Evolutionary conservation across 2,888 invertebrate species (phyloP).

Genomic region (Molorchus minor): DNA sequence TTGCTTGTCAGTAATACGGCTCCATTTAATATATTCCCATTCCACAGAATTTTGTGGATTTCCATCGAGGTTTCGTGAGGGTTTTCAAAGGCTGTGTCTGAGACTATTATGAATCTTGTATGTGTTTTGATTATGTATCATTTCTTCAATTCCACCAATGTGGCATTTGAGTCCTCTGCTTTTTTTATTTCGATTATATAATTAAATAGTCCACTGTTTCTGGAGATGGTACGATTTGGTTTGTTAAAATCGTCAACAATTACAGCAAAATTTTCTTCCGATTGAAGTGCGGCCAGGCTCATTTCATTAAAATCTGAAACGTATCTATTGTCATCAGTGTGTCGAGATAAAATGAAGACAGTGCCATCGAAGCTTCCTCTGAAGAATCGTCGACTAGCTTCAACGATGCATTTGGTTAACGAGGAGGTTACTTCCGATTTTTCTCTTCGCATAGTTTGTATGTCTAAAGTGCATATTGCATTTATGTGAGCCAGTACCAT

Average conservation of each 20-base stretch:
- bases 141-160: conserved; percentile 12
- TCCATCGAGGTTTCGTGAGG: background rate
- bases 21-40: background rate
- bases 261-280: background rate
- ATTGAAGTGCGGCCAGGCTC: conserved; percentile 10
- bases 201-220: too few species aligned
- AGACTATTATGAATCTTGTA: conserved; percentile 3
- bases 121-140: too few species aligned
- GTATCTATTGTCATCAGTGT: background rate
- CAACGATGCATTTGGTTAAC: conserved; percentile 23
- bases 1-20: conserved; percentile 39
- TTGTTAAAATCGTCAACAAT: conserved; percentile 14
- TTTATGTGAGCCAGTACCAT: too few species aligned
- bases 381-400: conserved; percentile 21
- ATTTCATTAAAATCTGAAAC: background rate
- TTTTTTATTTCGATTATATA: conserved; percentile 26
- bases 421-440: background rate
- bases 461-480: too few species aligned
- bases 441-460: background rate
- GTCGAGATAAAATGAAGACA: conserved; percentile 17
- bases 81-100: background rate
- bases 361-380: conserved; percentile 10
- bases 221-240: background rate
- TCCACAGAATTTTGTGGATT: conserved; percentile 15
- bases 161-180: conserved; percentile 8